Conservation (phyloP, 2,113 vertebrate genomes). For the Cyphomyrus discorhynchus region DNA sequence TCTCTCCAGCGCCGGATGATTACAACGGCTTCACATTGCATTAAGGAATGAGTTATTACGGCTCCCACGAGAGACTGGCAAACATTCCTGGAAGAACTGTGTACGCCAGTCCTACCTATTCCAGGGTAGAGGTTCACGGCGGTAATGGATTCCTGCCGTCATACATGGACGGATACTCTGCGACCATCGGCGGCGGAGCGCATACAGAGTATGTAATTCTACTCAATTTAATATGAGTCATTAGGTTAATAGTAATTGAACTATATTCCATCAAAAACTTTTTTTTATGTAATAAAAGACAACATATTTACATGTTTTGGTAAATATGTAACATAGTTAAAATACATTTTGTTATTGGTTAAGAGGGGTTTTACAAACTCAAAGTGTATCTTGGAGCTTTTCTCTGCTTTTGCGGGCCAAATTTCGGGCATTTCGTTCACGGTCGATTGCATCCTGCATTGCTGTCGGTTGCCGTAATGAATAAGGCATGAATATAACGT, state of each 20-base stretch:
- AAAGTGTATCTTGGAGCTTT: neutral
- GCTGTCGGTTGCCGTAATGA: neutral
- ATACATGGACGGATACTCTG: neutral
- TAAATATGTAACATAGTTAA: neutral
- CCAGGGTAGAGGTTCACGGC: slow-evolving; percentile 46
- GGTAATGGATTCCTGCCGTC: neutral
- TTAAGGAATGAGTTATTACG: slow-evolving; percentile 48
- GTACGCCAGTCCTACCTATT: slow-evolving; percentile 25
- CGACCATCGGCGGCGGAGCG: neutral
- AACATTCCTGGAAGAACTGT: slow-evolving; percentile 30
- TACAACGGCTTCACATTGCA: neutral
- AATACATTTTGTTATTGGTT: neutral
- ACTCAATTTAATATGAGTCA: neutral
- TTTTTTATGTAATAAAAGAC: neutral
- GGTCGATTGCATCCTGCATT: neutral
- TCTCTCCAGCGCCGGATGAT: neutral
- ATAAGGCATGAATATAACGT: neutral
- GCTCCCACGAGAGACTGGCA: slow-evolving; percentile 34
- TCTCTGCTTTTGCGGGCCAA: neutral
- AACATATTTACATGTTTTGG: neutral
- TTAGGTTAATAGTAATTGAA: neutral
- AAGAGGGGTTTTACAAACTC: neutral
- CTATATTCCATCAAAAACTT: neutral
- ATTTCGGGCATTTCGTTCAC: neutral
- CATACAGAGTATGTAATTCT: neutral